Evolutionary conservation across 1,140 invertebrate genomes (phyloP), one percentile per base, ranked within the genome.

Genomic region (Panulirus ornatus): DNA sequence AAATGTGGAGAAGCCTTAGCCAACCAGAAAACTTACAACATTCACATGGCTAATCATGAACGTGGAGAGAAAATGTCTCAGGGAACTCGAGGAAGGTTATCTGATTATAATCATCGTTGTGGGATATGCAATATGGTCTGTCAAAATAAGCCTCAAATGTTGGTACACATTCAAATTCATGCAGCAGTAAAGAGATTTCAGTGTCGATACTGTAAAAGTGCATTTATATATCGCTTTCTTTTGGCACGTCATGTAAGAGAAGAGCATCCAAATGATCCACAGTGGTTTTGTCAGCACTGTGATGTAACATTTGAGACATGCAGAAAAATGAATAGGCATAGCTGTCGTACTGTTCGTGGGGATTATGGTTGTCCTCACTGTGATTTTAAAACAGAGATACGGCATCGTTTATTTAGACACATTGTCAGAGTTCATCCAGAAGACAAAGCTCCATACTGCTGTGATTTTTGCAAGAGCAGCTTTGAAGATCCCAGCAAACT

Each of bases 301-400:
- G 88, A 89, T 63, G 79, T 27, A 3, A 75, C 71, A 22, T 89
- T 89, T 84, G 71, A 76, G 30, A 89, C 79, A 2, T 89, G 88
- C 71, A 71, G 88, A 30, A 54, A 83, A 34, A 71, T 89, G 79
- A 84, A 73, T 36, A 76, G 38, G 8, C 88, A 89, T 34, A 89
- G 88, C 38, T 89, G 88, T 54, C 88, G 88, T 22, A 73, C 79
- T 47, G 78, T 89, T 14, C 40, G 79, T 22, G 91, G 91, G 42
- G 66, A 89, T 58, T 91, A 85, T 27, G 70, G 38, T 51, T 91
- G 91, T 70, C 91, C 86, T 47, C 88, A 91, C 63, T 91, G 91
- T 75, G 73, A 70, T 44, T 91, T 89, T 75, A 81, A 88, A 44
- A 89, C 91, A n/a, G 84, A 91, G n/a, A 66, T 89, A 44, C 86